Evolutionary conservation across 2,888 invertebrate genomes (phyloP), one percentile per base, ranked within the genome.

Genomic region (Hedychridium roseum): DNA sequence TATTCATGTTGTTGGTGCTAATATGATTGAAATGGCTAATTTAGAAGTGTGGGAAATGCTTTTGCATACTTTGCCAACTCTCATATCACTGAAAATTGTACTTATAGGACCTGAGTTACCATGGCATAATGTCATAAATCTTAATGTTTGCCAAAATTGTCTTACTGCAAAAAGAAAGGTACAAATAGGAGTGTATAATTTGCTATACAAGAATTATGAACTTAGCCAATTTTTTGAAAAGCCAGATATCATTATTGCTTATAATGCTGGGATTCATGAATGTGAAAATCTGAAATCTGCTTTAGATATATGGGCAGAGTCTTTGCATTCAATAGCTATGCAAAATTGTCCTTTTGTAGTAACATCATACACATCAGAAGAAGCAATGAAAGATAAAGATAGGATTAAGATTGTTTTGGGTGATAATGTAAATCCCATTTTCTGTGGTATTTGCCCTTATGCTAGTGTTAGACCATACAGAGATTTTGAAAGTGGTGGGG

Each of bases 1-100:
- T n/a, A 43, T 79, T 27, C 79, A 79, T 45, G 48, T 79, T 9
- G 66, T 79, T 47, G 79, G 75, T 9, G 73, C 77, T 0, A 72
- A 71, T 48, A 44, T 58, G 12, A 57, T 68, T 12, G 79, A 78
- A 51, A 46, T 67, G 1, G 50, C 60, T n/a, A 62, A 66, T 43
- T 43, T 70, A 11, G 55, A 60, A 40, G 50, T 65, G 38, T 78
- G 78, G 73, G 77, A 79, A 58, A 64, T 68, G 23, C 35, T 79
- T 3, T 63, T 77, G 2, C 77, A 79, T 53, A 74, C 73, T 70
- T 30, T 75, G 21, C 63, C 68, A 12, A 28, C 54, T 20, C 43
- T 75, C 15, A 62, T 42, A 16, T 44, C 41, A 2, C 28, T 74
- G 18, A 50, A 55, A 26, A 42, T 79, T 20, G 23, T 71, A 28